Conservation (phyloP, 2,797 vertebrate genomes). For the Sus cebifrons region DNA sequence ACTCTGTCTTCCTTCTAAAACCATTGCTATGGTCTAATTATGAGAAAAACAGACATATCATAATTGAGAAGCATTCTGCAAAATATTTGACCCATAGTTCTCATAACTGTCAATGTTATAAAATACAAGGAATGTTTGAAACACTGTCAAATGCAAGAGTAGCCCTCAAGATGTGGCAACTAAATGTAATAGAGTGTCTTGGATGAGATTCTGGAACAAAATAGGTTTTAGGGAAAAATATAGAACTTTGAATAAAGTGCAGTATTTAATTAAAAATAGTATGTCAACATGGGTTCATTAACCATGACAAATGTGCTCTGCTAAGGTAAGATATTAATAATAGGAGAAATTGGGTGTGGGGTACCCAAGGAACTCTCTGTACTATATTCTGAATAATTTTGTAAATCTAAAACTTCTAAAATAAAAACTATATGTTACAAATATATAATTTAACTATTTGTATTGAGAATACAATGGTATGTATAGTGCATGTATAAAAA, state of each 20-base stretch:
- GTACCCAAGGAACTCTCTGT: background rate
- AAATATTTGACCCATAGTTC: background rate
- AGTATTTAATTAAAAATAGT: background rate
- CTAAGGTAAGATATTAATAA: background rate
- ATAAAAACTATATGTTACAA: background rate
- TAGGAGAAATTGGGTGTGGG: background rate
- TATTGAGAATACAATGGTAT: background rate
- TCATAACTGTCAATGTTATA: background rate
- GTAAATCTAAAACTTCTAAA: background rate
- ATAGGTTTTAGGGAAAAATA: background rate
- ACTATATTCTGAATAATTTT: background rate
- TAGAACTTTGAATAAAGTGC: background rate
- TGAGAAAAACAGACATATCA: background rate
- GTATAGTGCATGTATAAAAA: background rate
- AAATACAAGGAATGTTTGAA: background rate
- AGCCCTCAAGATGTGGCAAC: background rate
- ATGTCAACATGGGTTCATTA: background rate
- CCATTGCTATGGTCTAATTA: background rate
- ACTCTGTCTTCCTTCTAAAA: background rate
- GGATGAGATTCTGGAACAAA: background rate
- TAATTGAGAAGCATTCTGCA: background rate
- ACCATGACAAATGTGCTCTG: background rate
- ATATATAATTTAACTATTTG: background rate
- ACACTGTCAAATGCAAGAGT: background rate
- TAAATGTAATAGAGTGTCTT: background rate